phyloP scores from a whole-genome alignment of 2,888 invertebrate genomes.

The Lacanobia oleracea region DNA sequence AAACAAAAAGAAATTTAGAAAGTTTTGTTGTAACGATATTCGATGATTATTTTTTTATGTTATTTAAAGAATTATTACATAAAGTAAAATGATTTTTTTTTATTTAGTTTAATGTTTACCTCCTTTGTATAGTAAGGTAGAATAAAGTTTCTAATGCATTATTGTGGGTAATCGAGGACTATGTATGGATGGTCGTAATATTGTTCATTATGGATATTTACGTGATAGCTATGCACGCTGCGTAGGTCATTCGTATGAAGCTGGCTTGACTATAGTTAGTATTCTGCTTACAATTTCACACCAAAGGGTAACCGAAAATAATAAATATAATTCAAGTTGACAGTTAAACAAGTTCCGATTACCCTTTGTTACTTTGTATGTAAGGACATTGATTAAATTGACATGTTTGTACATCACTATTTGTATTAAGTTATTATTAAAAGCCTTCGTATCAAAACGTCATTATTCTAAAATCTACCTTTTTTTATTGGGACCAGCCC shows the following conservation, averaged over 20 bases:
- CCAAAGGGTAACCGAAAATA: constrained; percentile 5
- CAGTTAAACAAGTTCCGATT: constrained; percentile 1
- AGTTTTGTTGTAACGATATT: constrained; percentile 88
- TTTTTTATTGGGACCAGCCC: too few species aligned
- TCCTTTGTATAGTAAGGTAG: constrained; percentile 83
- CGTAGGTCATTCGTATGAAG: constrained; percentile 65
- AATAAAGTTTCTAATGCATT: constrained; percentile 79
- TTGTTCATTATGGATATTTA: constrained; percentile 68
- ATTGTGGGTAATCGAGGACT: constrained; percentile 76
- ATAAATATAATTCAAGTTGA: not conserved
- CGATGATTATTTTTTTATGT: constrained; percentile 89
- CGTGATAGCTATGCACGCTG: constrained; percentile 73
- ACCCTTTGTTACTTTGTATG: constrained; percentile 37
- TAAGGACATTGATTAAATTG: constrained; percentile 39
- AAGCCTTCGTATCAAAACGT: too few species aligned
- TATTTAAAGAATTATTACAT: constrained; percentile 88
- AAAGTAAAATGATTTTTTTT: constrained; percentile 85
- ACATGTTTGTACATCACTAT: constrained; percentile 32
- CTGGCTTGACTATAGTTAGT: constrained; percentile 66
- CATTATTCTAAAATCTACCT: too few species aligned
- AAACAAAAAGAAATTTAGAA: constrained; percentile 77
- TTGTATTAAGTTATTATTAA: constrained; percentile 2
- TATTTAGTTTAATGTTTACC: constrained; percentile 85
- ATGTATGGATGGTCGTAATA: constrained; percentile 66
- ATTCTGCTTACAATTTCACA: constrained; percentile 12